Evolutionary conservation across 2,113 vertebrate genomes (phyloP).

Genomic region (Zosterops lateralis): DNA sequence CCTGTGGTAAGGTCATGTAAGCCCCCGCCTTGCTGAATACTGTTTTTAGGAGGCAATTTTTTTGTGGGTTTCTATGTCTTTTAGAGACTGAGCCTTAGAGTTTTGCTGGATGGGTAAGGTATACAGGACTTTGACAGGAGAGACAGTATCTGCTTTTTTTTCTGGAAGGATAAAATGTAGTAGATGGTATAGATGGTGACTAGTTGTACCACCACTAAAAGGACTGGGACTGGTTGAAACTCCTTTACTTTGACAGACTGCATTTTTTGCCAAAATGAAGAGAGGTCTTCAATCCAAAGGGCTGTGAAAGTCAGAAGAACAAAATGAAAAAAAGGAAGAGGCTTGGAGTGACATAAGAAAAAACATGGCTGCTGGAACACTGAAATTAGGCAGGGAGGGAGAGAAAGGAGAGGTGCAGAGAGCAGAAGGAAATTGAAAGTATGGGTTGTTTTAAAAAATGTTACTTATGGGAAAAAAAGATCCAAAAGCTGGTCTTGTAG

Average conservation of each 20-base stretch:
- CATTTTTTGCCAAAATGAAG: background rate
- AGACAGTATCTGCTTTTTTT: background rate
- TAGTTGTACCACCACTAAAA: background rate
- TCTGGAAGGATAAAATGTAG: background rate
- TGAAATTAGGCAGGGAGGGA: background rate
- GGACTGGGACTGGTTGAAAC: background rate
- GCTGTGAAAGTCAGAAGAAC: background rate
- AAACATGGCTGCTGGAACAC: background rate
- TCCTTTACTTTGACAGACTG: background rate
- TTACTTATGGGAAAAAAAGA: background rate
- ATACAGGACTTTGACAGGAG: background rate
- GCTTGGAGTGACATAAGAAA: background rate
- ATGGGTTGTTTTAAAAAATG: background rate
- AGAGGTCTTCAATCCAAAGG: background rate
- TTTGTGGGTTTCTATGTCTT: background rate
- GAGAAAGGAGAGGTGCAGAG: background rate
- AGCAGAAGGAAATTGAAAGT: background rate
- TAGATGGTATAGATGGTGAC: background rate
- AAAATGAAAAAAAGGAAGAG: background rate
- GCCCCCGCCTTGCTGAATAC: fast-evolving
- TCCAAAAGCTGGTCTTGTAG: background rate
- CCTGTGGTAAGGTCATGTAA: background rate
- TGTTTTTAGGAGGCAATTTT: background rate
- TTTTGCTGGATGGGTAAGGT: background rate
- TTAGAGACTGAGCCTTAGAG: background rate